A percentile compares a stretch with the other conserved stretches of the same genome.
Evolutionary conservation across 2,888 invertebrate species (phyloP).

Genomic region (Drosophila paranaensis): DNA sequence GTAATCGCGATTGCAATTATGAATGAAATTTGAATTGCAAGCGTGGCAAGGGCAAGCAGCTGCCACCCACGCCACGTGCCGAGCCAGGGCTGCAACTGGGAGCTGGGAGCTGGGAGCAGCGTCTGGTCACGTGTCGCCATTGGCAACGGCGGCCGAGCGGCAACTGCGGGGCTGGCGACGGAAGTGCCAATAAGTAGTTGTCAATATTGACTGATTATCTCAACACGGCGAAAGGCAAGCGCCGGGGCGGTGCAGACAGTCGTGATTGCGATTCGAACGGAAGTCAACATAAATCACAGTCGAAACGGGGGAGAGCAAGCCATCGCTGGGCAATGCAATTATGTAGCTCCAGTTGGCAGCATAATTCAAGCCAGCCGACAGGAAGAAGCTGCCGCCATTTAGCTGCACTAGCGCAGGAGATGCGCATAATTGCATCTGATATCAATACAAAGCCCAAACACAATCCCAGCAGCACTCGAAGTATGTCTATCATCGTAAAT

Average conservation of each 20-base stretch:
- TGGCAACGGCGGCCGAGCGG: conserved; percentile 30
- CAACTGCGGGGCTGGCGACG: conserved; percentile 47
- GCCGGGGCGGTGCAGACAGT: conserved; percentile 25
- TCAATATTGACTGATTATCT: conserved; percentile 84
- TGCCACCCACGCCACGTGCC: conserved; percentile 44
- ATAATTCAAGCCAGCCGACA: conserved; percentile 68
- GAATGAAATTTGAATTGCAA: conserved; percentile 77
- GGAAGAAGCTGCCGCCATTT: conserved; percentile 78
- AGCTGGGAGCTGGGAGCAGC: not conserved
- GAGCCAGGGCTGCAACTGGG: conserved; percentile 24
- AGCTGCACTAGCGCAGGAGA: conserved; percentile 69
- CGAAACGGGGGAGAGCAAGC: not conserved
- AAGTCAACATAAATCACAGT: conserved; percentile 77
- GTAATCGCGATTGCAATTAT: conserved; percentile 65
- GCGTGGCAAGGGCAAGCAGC: conserved; percentile 30
- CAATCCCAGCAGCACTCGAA: not conserved
- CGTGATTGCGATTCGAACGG: conserved; percentile 73
- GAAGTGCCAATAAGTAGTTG: conserved; percentile 84
- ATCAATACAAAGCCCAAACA: conserved; percentile 23
- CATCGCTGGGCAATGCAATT: conserved; percentile 64
- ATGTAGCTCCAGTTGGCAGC: conserved; percentile 67
- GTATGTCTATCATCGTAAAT: not conserved
- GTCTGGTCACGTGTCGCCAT: conserved; percentile 56
- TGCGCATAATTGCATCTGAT: conserved; percentile 78
- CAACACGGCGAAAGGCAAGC: conserved; percentile 54